phyloP scores from a whole-genome alignment of 2,888 invertebrate species.

The Alsophila aescularia region DNA sequence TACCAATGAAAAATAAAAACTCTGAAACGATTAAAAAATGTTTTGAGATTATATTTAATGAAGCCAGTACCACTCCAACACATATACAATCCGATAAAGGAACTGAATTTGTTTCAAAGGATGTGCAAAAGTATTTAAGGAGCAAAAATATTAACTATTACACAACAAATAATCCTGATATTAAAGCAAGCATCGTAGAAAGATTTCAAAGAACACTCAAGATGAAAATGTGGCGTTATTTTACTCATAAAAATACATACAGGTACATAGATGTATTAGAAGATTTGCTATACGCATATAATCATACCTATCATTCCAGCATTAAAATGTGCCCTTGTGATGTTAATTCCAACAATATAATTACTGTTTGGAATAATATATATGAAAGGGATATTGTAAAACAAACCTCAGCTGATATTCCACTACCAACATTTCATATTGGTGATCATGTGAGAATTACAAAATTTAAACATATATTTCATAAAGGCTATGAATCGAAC shows the following conservation, averaged over 20 bases:
- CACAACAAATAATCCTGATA: slow-evolving; percentile 40
- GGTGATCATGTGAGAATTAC: slow-evolving; percentile 36
- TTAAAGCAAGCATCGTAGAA: slow-evolving; percentile 41
- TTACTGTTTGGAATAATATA: slow-evolving; percentile 26
- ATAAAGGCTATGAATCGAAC: slow-evolving; percentile 45
- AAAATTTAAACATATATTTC: slow-evolving; percentile 42
- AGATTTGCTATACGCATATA: slow-evolving; percentile 26
- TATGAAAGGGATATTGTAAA: slow-evolving; percentile 5
- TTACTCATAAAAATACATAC: slow-evolving; percentile 24
- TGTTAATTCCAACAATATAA: slow-evolving; percentile 38
- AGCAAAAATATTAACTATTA: slow-evolving; percentile 22
- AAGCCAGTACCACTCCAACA: slow-evolving; percentile 20
- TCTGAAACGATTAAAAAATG: slow-evolving; percentile 31
- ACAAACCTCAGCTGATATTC: too few species aligned
- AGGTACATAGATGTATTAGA: slow-evolving; percentile 29
- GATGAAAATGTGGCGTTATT: slow-evolving; percentile 42
- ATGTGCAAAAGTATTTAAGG: slow-evolving; percentile 28
- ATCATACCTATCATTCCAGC: slow-evolving; percentile 38
- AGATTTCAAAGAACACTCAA: slow-evolving; percentile 43
- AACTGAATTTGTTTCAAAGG: slow-evolving; percentile 38
- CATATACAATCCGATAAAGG: slow-evolving; percentile 37
- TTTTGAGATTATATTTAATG: slow-evolving; percentile 39
- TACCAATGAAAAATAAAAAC: slow-evolving; percentile 32
- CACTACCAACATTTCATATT: slow-evolving; percentile 15
- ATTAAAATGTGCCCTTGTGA: slow-evolving; percentile 40